Conservation (phyloP, 2,888 invertebrate genomes). For the Gandaritis pyraliata region DNA sequence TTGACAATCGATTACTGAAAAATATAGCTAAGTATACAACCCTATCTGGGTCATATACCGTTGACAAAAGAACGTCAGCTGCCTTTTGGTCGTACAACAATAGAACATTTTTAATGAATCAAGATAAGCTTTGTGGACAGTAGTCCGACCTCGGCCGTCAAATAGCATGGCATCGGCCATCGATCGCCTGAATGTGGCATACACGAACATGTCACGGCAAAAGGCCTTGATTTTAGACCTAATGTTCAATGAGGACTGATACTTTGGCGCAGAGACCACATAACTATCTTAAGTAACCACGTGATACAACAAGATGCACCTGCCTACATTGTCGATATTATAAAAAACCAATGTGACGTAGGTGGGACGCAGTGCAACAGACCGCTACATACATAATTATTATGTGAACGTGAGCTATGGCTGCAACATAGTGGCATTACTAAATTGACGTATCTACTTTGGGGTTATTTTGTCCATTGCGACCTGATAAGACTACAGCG, state of each 20-base stretch:
- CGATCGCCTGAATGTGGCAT: constrained; percentile 69
- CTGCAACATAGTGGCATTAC: too few species aligned
- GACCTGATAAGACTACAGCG: too few species aligned
- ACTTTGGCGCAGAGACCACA: constrained; percentile 13
- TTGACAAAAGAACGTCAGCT: constrained; percentile 66
- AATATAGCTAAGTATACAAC: constrained; percentile 34
- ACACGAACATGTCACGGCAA: constrained; percentile 56
- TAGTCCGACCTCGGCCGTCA: constrained; percentile 82
- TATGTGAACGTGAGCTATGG: too few species aligned
- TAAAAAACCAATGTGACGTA: too few species aligned
- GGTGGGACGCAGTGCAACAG: too few species aligned
- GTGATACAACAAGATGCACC: too few species aligned
- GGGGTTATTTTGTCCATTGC: too few species aligned
- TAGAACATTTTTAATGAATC: constrained; percentile 72
- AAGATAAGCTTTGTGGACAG: constrained; percentile 80
- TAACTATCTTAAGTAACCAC: too few species aligned
- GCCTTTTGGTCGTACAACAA: constrained; percentile 69
- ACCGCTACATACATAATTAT: too few species aligned
- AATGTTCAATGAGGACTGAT: constrained; percentile 10
- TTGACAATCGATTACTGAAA: constrained; percentile 33
- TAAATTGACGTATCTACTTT: too few species aligned
- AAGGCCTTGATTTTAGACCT: constrained; percentile 33
- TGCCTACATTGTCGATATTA: too few species aligned
- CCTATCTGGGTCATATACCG: constrained; percentile 74
- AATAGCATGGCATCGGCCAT: constrained; percentile 73